Evolutionary conservation across 2,113 vertebrate species (phyloP).

Genomic region (Ifrita kowaldi): DNA sequence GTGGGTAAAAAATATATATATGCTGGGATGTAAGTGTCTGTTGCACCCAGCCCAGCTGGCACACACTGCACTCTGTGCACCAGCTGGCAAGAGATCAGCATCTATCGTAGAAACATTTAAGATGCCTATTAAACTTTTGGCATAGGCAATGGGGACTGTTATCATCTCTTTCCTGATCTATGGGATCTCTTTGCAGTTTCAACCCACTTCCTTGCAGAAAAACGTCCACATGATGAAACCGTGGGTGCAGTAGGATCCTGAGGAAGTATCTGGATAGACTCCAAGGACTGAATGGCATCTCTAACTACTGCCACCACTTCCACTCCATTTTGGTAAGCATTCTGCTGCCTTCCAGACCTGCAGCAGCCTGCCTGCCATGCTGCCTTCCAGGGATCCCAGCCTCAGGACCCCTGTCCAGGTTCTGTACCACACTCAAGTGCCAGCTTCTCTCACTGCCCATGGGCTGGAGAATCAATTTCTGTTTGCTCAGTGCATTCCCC

Average conservation of each 20-base stretch:
- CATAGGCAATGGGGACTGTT: neutral
- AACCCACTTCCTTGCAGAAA: neutral
- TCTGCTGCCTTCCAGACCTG: neutral
- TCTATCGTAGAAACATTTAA: neutral
- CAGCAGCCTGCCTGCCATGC: neutral
- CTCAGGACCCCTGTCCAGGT: neutral
- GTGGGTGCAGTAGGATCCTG: neutral
- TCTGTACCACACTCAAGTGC: neutral
- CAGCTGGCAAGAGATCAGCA: slow-evolving; percentile 15
- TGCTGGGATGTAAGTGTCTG: neutral
- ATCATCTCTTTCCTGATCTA: neutral
- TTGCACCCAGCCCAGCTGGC: neutral
- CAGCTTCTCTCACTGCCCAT: neutral
- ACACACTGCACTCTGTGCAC: neutral
- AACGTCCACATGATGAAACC: neutral
- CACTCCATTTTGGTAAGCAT: neutral
- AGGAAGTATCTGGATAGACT: neutral
- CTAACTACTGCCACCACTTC: neutral
- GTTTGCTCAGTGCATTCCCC: neutral
- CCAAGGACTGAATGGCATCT: neutral
- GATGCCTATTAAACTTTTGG: slow-evolving; percentile 5
- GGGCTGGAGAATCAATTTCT: neutral
- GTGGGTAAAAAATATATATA: slow-evolving; percentile 4
- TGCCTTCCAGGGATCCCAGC: neutral
- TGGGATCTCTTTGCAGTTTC: neutral